These are phyloP conservation scores for Channa striata DNA, from an alignment of 2,797 vertebrate species.

Conservation along the genomic window DNA sequence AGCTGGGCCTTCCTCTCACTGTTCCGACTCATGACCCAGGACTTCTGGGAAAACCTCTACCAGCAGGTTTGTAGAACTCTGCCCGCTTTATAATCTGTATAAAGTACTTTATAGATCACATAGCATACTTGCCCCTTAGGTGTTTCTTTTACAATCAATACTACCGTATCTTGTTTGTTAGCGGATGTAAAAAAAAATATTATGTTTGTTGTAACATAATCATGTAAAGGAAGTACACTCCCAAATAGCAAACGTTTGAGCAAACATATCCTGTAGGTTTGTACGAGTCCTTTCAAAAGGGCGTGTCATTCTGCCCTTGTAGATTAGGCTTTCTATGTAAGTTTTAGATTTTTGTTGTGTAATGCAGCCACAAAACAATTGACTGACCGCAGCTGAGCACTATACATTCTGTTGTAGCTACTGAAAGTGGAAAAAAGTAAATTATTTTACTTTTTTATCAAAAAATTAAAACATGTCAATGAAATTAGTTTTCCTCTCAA, in stretches of 20 bases:
- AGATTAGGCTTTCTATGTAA: too few species aligned
- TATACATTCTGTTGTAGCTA: too few species aligned
- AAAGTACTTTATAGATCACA: not conserved
- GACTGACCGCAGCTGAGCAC: not conserved
- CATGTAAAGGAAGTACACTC: not conserved
- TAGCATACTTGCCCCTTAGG: not conserved
- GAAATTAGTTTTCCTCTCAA: not conserved
- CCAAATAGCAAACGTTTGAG: not conserved
- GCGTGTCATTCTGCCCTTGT: too few species aligned
- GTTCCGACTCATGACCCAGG: conserved; percentile 99
- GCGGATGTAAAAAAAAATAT: too few species aligned
- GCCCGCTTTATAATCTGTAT: not conserved
- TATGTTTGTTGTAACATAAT: not conserved
- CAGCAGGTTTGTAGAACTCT: conserved; percentile 87
- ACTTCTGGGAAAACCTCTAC: conserved; percentile 98
- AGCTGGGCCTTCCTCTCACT: conserved; percentile 98
- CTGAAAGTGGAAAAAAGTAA: too few species aligned
- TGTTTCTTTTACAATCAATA: not conserved
- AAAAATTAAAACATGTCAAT: not conserved
- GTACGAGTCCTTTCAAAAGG: too few species aligned
- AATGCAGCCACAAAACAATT: conserved; percentile 9
- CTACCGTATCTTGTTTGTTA: too few species aligned
- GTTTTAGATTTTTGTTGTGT: conserved; percentile 7
- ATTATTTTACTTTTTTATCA: too few species aligned
- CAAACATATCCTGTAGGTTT: conserved; percentile 3